phyloP scores from a whole-genome alignment of 2,888 invertebrate species.

The Cantharis nigra region DNA sequence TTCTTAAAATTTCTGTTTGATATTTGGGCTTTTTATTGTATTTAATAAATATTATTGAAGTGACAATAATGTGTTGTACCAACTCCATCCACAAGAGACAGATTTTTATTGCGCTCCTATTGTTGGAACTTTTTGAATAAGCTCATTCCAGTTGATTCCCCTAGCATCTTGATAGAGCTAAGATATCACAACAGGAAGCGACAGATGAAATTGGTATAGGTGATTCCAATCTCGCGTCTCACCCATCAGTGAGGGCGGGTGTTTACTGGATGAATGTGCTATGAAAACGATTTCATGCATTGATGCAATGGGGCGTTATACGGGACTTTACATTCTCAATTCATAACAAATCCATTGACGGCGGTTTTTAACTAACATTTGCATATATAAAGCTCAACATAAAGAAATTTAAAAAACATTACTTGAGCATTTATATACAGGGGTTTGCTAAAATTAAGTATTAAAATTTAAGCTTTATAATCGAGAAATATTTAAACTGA shows the following conservation, averaged over 20 bases:
- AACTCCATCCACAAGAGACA: conserved; percentile 4
- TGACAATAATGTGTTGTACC: conserved; percentile 1
- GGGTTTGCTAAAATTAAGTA: not conserved
- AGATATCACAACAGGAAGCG: conserved; percentile 33
- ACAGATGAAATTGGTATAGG: conserved; percentile 33
- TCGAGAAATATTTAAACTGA: too few species aligned
- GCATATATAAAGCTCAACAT: conserved; percentile 22
- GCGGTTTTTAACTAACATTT: conserved; percentile 15
- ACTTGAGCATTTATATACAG: not conserved
- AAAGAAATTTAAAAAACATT: conserved; percentile 7
- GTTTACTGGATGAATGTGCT: conserved; percentile 30
- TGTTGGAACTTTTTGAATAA: conserved; percentile 24
- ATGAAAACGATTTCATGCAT: conserved; percentile 34
- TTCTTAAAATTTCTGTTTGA: not conserved
- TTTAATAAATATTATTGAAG: not conserved
- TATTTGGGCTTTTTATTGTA: not conserved
- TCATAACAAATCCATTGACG: conserved; percentile 2
- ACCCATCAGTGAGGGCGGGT: conserved; percentile 34
- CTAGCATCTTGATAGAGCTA: conserved; percentile 27
- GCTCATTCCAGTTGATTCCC: conserved; percentile 27
- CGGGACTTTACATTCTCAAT: conserved; percentile 17
- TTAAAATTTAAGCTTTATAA: not conserved
- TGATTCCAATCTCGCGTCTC: conserved; percentile 38
- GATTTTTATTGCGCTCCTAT: conserved; percentile 24
- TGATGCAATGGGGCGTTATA: conserved; percentile 36